A percentile compares a stretch with the other conserved stretches of the same genome.
phyloP scores from a whole-genome alignment of 2,113 vertebrate genomes.

The Leuciscus idus region DNA sequence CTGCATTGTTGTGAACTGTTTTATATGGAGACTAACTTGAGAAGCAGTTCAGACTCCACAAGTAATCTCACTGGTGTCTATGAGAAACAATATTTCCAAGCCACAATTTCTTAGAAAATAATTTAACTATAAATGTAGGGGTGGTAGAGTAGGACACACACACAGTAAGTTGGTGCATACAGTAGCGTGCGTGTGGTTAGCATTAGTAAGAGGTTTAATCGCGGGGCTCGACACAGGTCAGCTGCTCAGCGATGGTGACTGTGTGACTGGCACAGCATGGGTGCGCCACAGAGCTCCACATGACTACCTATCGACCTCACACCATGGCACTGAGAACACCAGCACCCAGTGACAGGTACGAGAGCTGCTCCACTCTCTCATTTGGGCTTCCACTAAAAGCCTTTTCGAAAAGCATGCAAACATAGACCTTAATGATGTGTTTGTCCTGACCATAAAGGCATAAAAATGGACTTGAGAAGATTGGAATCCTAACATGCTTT shows the following conservation, averaged over 20 bases:
- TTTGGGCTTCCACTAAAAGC: constrained; percentile 22
- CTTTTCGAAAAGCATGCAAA: constrained; percentile 25
- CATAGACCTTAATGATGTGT: constrained; percentile 24
- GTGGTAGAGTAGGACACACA: not conserved
- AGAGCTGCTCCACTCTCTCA: constrained; percentile 3
- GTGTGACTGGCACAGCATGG: constrained; percentile 80
- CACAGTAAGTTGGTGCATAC: constrained; percentile 22
- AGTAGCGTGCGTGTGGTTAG: constrained; percentile 45
- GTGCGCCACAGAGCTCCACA: constrained; percentile 68
- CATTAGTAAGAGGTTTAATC: constrained; percentile 79
- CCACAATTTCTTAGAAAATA: not conserved
- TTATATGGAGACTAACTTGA: not conserved
- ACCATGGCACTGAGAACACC: constrained; percentile 75
- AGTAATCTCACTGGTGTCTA: not conserved
- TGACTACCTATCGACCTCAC: constrained; percentile 75
- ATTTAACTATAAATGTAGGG: not conserved
- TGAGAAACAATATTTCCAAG: not conserved
- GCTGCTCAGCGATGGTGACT: constrained; percentile 76
- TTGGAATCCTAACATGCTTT: constrained; percentile 25
- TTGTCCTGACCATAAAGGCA: constrained; percentile 15
- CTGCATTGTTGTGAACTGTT: not conserved
- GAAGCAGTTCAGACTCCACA: not conserved
- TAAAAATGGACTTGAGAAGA: constrained; percentile 28
- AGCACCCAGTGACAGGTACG: constrained; percentile 52
- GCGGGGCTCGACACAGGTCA: constrained; percentile 72